Evolutionary conservation across 2,113 vertebrate species (phyloP), one percentile per base, ranked within the genome.

Genomic region (Phalacrocorax aristotelis): DNA sequence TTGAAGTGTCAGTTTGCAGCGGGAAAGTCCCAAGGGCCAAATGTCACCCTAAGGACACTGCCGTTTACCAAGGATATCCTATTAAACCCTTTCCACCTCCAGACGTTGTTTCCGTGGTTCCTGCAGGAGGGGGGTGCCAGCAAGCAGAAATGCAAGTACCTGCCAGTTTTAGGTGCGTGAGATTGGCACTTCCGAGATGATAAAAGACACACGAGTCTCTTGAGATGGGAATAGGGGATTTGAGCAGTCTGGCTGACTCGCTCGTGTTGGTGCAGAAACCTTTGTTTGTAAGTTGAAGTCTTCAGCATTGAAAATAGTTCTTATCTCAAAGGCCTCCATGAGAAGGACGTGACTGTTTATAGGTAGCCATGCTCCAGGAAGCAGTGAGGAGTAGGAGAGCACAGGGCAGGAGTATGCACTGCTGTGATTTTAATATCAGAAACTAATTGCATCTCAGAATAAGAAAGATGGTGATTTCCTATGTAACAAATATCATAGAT

Each of bases 151-250:
- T 60, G n/a, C 88, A 68, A 77, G 51, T 2, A 17, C 71, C 62
- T 69, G 86, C 60, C 83, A 48, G 54, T 74, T 76, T 95, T 71
- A 93, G 27, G 54, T 89, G 52, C 61, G 16, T 71, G 68, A 79
- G 89, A 86, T 64, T 95, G 95, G 75, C 84, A 95, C 81, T 87
- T 95, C 88, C 81, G 93, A 75, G 68, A 92, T 89, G 30, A 86
- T 81, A 76, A 95, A 94, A 96, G 91, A 92, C 70, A 87, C 84
- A 14, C 0, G 2, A 68, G 46, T 57, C 92, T 89, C 84, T 25
- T 42, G 87, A 94, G 92, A 42, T 68, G 78, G 91, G 92, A 96
- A 87, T 64, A 66, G 46, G 88, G 75, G 90, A 92, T 91, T 95
- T 1, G 7, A 89, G 61, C 80, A 94, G 62, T 44, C 77, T 58